Base-by-base conservation (phyloP, 2,113 vertebrate species). In the Nesogale talazaci region DNA sequence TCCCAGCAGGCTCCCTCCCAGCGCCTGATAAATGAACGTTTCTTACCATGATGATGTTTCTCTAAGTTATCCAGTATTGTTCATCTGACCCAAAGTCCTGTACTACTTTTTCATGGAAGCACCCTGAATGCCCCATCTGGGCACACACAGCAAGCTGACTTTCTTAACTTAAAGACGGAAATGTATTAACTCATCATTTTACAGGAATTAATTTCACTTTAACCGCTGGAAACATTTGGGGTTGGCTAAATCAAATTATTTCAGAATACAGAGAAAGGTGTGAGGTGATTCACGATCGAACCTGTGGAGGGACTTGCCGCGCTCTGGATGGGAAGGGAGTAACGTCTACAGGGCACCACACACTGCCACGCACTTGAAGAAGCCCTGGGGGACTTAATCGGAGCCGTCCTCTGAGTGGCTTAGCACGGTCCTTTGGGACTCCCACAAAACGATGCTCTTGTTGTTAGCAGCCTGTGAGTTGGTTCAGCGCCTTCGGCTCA, bases 191-290 rank as follows among this genome's bases (percentile, higher is more conserved):
- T 81, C 29, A 22, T 78, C 93, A 56, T 82, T 83, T 87, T 9
- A 65, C 1, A 56, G 46, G 34, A 65, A 91, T 0, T n/a, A 61
- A 57, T 90, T 65, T 85, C 65, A 92, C 82, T 79, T 75, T 61
- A 93, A 94, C 95, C 72, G 17, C 57, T 59, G 36, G 25, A 70
- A 80, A 89, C 87, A 57, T 4, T 31, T 63, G 89, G 56, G 31
- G 17, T 91, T n/a, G n/a, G 23, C 40, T 34, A 2, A 92, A 86
- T 87, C 46, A 86, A 76, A 86, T 92, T n/a, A 59, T 83, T 72
- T 75, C 56, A 85, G 74, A 52, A 61, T 40, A n/a, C 5, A n/a
- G 65, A 56, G 52, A 80, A 17, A 67, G 56, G 69, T 57, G 31
- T 23, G 15, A 89, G 63, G 70, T 84, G 31, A 75, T 34, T 31